Base-by-base conservation (phyloP, 2,888 invertebrate species). In the Tubulanus polymorphus region DNA sequence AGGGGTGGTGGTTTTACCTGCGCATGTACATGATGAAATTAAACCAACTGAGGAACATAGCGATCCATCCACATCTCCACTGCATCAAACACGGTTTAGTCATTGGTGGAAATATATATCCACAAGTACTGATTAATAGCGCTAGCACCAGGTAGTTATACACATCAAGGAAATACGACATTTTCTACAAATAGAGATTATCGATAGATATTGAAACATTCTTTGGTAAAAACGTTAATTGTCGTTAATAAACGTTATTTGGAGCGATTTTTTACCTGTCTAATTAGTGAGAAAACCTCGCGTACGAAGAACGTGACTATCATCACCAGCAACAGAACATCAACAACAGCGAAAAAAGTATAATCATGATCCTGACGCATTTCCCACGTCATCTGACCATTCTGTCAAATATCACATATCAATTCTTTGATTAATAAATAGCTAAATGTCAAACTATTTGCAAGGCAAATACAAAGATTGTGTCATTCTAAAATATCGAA, bases 21-120 rank as follows among this genome's bases (percentile, higher is more conserved):
- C 65, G 37, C 10, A 67, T 59, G 46, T 67, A 67, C 66, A 67
- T 65, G 52, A 65, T 67, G 57, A 67, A 63, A 52, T 67, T 67
- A 53, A 67, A 65, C 63, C 66, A 67, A 23, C 62, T 62, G 3
- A 65, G 53, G 51, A 67, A 66, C 37, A 63, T 41, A 26, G 67
- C 64, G 8, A 67, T 55, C 67, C 67, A 67, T 2, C 60, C 67
- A 1, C 61, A 61, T 25, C 66, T 41, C 66, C 67, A 66, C 45
- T 58, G 60, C 15, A 18, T n/a, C 23, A 48, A 15, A 15, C 41
- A 41, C 18, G 41, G 41, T 15, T 18, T 23, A 15, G 18, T 20
- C 41, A 41, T 41, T 18, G 41, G 41, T 41, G 41, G 41, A 8
- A 23, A 41, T 15, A 41, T 18, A 15, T 18, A 18, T 18, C 6